A percentile compares a stretch with the other conserved stretches of the same genome.
Conservation (phyloP, 2,113 vertebrate species). For the Chaetorhynchus papuensis region DNA sequence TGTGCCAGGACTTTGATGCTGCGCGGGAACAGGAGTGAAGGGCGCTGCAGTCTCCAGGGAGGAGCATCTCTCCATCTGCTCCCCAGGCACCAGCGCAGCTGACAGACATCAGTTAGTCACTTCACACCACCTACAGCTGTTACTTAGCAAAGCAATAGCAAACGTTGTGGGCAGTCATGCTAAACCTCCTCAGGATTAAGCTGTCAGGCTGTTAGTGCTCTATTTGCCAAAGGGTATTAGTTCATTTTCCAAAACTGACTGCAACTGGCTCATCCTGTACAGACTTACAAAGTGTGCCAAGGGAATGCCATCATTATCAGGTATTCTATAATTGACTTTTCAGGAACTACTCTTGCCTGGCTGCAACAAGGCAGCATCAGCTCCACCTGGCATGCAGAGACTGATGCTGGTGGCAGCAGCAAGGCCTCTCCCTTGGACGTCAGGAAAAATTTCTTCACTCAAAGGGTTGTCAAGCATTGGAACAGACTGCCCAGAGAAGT, state of each 20-base stretch:
- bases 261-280: background rate
- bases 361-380: background rate
- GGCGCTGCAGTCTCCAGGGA: background rate
- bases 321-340: background rate
- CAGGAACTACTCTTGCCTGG: background rate
- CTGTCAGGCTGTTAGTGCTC: background rate
- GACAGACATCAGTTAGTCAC: background rate
- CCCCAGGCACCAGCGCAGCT: background rate
- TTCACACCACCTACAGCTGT: background rate
- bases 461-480: background rate
- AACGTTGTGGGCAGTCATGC: accelerated
- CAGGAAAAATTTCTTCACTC: background rate
- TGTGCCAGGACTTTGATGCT: background rate
- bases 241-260: background rate
- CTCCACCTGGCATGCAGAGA: background rate
- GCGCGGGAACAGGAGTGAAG: background rate
- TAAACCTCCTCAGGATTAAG: background rate
- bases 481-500: background rate
- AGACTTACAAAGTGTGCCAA: background rate
- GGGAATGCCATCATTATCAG: background rate
- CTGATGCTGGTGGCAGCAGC: background rate
- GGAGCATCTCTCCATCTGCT: accelerated
- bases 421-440: background rate
- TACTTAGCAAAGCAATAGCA: background rate
- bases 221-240: background rate